Conservation (phyloP, 2,888 invertebrate genomes). For the Apamea epomidion region DNA sequence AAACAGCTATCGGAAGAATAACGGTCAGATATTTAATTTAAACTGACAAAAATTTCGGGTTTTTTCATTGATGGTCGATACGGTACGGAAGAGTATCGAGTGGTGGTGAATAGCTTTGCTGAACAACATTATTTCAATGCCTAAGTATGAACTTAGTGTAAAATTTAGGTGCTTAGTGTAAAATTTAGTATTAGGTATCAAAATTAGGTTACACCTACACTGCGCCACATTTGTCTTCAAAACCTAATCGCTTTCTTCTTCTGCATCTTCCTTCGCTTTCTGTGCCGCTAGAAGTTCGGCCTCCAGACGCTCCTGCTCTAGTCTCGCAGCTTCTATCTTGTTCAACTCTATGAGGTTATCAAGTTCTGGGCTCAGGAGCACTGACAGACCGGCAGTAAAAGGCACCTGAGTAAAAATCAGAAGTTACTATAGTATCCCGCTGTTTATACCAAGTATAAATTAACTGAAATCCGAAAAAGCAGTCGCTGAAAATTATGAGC, state of each 20-base stretch:
- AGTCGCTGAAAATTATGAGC: neutral
- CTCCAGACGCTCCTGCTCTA: conserved; percentile 74
- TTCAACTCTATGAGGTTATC: conserved; percentile 84
- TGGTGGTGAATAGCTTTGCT: too few species aligned
- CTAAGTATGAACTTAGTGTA: too few species aligned
- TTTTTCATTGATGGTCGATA: too few species aligned
- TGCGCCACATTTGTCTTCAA: neutral
- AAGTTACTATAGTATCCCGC: neutral
- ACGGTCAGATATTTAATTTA: too few species aligned
- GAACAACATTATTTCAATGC: too few species aligned
- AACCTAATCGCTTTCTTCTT: conserved; percentile 9
- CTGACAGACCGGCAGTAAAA: conserved; percentile 79
- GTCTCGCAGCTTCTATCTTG: conserved; percentile 72
- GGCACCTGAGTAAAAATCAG: conserved; percentile 76
- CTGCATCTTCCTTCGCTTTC: neutral
- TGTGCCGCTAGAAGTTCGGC: conserved; percentile 55
- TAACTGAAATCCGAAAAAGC: too few species aligned
- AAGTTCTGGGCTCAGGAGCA: conserved; percentile 84
- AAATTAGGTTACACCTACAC: neutral
- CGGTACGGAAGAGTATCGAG: too few species aligned
- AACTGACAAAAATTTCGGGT: too few species aligned
- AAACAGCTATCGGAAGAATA: too few species aligned
- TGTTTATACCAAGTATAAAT: neutral
- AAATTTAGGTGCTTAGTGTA: too few species aligned
- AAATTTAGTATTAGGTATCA: too few species aligned